Conservation (phyloP, 2,113 vertebrate species). For the Rhodinocichla rosea region DNA sequence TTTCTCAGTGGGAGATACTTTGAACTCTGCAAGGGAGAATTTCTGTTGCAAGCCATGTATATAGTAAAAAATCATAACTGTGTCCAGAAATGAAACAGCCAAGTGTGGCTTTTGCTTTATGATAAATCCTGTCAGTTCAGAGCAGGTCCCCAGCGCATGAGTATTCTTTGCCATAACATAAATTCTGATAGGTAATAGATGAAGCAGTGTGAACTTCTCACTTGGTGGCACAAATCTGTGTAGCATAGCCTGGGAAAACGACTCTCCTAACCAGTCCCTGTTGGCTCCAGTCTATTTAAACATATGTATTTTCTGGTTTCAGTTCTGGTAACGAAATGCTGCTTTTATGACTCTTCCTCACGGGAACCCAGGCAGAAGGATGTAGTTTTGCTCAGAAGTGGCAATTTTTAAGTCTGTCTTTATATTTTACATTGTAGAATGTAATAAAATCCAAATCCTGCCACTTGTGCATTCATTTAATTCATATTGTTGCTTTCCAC, state of each 20-base stretch:
- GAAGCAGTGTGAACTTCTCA: neutral
- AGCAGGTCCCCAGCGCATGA: neutral
- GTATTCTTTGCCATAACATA: neutral
- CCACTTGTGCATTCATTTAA: neutral
- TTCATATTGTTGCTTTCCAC: conserved; percentile 17
- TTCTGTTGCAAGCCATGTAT: neutral
- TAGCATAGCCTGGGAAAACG: neutral
- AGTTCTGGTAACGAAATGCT: neutral
- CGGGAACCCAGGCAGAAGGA: neutral
- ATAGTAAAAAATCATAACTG: neutral
- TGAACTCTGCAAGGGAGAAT: neutral
- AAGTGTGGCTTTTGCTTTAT: neutral
- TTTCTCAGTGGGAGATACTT: neutral
- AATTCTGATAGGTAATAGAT: neutral
- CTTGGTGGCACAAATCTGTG: neutral
- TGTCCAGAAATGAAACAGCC: neutral
- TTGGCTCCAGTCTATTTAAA: neutral
- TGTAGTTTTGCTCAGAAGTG: neutral
- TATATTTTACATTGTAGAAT: neutral
- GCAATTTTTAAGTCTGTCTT: neutral
- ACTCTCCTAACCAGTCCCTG: neutral
- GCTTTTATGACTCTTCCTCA: neutral
- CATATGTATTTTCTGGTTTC: neutral
- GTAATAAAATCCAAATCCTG: neutral
- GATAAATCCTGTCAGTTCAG: neutral